Evolutionary conservation across 2,113 vertebrate genomes (phyloP).

Genomic region (Bubo bubo): DNA sequence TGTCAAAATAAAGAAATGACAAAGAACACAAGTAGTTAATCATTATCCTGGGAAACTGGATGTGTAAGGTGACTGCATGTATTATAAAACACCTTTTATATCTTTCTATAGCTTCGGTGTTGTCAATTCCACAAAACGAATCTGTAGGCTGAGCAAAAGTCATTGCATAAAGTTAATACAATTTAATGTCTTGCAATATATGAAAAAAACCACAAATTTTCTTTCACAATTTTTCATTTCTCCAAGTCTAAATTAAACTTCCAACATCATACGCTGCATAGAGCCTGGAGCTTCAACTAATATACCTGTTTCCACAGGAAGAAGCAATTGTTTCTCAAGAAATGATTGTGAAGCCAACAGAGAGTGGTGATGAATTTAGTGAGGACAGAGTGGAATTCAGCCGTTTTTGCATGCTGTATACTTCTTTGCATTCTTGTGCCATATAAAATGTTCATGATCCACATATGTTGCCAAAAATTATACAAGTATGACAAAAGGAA

Average conservation of each 20-base stretch:
- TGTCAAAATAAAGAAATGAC: neutral
- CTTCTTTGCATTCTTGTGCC: neutral
- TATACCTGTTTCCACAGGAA: conserved; percentile 14
- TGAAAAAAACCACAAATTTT: conserved; percentile 21
- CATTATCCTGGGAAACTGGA: neutral
- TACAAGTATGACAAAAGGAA: fast-evolving
- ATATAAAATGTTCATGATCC: neutral
- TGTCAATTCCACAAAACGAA: conserved; percentile 23
- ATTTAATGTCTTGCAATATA: conserved; percentile 27
- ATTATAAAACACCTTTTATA: neutral
- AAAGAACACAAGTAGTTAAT: neutral
- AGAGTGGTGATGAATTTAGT: neutral
- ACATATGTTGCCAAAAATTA: neutral
- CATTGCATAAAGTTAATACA: conserved; percentile 48
- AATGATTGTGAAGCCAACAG: neutral
- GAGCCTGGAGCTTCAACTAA: conserved; percentile 39
- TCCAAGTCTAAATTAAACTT: conserved; percentile 48
- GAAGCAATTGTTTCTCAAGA: conserved; percentile 18
- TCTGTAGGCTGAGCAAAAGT: neutral
- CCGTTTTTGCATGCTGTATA: neutral
- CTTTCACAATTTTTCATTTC: conserved; percentile 49
- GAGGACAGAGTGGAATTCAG: neutral
- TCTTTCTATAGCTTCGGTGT: neutral
- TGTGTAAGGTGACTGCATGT: neutral
- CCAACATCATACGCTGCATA: neutral